Percentiles rank a stretch among this genome's conserved stretches.
phyloP scores from a whole-genome alignment of 2,797 vertebrate genomes.

The Psittacula derbiana region DNA sequence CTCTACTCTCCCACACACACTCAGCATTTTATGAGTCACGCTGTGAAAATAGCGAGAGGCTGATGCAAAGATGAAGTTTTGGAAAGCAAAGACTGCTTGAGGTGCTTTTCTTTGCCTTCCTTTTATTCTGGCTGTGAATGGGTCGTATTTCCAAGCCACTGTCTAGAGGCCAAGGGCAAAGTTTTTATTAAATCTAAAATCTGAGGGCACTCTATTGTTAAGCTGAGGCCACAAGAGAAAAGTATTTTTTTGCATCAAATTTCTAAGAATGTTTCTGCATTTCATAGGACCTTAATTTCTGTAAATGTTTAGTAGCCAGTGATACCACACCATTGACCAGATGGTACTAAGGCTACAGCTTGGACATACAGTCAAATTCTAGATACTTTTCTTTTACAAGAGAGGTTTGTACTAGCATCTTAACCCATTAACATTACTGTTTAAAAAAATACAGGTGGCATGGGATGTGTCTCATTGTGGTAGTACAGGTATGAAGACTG shows the following conservation, averaged over 20 bases:
- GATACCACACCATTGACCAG: neutral
- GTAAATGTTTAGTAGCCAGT: neutral
- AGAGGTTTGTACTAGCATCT: neutral
- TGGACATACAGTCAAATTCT: neutral
- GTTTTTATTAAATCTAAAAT: neutral
- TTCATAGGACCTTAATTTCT: neutral
- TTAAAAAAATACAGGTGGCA: neutral
- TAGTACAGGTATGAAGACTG: neutral
- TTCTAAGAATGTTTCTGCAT: neutral
- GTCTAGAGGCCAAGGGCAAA: neutral
- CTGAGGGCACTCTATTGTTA: neutral
- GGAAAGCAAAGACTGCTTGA: neutral
- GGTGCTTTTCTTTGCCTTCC: neutral
- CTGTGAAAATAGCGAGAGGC: slow-evolving; percentile 7
- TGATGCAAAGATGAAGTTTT: slow-evolving; percentile 13
- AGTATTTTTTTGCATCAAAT: neutral
- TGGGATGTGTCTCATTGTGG: neutral
- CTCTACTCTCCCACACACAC: slow-evolving; percentile 40
- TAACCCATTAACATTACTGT: neutral
- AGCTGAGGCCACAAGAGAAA: neutral
- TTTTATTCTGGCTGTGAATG: neutral
- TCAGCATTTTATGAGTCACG: slow-evolving; percentile 48
- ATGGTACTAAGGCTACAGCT: neutral
- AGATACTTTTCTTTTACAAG: neutral
- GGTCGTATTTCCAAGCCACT: neutral